A percentile compares a stretch with the other conserved stretches of the same genome.
Conservation (phyloP, 2,797 vertebrate genomes). For the Phylloscopus collybita region DNA sequence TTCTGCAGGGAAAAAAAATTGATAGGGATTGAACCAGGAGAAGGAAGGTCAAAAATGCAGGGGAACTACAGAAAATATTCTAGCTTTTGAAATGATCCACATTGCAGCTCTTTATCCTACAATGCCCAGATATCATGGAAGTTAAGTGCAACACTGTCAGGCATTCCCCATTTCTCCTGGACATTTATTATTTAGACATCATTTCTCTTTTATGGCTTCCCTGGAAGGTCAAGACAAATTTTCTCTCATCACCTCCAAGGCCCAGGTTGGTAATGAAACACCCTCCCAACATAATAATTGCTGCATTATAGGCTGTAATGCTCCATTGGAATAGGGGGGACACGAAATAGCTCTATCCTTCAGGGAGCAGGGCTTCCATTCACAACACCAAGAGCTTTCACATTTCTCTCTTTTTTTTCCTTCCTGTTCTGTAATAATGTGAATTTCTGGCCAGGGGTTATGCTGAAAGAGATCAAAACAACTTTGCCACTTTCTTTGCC, state of each 20-base stretch:
- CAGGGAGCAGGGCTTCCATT: constrained; percentile 3
- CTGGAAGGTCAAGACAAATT: constrained; percentile 52
- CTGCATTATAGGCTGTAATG: neutral
- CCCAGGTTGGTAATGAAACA: constrained; percentile 65
- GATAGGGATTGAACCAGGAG: neutral
- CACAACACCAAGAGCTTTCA: neutral
- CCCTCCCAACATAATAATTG: constrained; percentile 48
- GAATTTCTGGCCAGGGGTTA: neutral
- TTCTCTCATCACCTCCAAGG: constrained; percentile 43
- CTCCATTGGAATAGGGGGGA: neutral
- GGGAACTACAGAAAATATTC: neutral
- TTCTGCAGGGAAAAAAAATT: neutral
- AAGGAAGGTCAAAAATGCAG: constrained; percentile 34
- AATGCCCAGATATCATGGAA: neutral
- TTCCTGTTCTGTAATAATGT: neutral
- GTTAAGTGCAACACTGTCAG: neutral
- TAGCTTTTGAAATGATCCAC: neutral
- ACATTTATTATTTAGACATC: constrained; percentile 47
- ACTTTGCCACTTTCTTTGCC: neutral
- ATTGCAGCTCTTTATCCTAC: neutral
- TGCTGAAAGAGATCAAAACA: neutral
- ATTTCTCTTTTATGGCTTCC: constrained; percentile 43
- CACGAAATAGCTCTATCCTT: constrained; percentile 7
- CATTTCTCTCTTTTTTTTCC: constrained; percentile 8
- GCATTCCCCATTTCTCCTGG: neutral